Percentiles rank a stretch among this genome's conserved stretches.
Conservation (phyloP, 92 coral and sea anemone species). For the Micromussa lordhowensis region DNA sequence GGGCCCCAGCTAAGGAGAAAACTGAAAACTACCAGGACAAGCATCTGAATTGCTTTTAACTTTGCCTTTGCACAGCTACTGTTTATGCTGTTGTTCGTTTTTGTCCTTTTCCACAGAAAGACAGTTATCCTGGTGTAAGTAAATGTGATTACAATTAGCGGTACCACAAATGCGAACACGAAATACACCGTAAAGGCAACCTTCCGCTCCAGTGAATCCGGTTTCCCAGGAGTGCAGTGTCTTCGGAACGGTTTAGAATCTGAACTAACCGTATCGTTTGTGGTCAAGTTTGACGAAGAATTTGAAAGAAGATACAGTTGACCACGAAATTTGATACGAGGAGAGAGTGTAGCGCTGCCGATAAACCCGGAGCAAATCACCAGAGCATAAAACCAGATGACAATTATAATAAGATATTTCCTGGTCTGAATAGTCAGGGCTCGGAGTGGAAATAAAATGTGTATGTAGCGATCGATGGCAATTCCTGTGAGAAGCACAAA, state of each 20-base stretch:
- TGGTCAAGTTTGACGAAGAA: neutral
- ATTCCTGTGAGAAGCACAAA: constrained; percentile 78
- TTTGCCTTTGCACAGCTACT: constrained; percentile 49
- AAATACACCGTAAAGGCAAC: constrained; percentile 32
- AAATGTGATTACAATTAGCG: constrained; percentile 4
- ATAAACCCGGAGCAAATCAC: constrained; percentile 54
- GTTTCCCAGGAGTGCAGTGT: constrained; percentile 27
- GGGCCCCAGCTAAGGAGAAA: constrained; percentile 85
- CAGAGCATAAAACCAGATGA: constrained; percentile 54
- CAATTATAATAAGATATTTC: neutral
- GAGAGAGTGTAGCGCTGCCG: constrained; percentile 39
- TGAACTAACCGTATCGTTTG: neutral
- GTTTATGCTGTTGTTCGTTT: neutral
- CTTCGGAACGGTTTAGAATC: neutral
- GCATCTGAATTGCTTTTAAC: constrained; percentile 61
- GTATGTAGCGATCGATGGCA: constrained; percentile 78
- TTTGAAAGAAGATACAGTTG: neutral
- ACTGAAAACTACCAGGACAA: constrained; percentile 57
- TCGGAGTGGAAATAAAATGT: constrained; percentile 66
- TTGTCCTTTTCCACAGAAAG: constrained; percentile 39
- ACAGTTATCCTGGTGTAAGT: constrained; percentile 26
- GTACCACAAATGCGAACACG: constrained; percentile 29
- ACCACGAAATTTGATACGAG: neutral
- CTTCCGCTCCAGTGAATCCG: constrained; percentile 4
- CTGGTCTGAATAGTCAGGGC: constrained; percentile 25